Evolutionary conservation across 2,888 invertebrate genomes (phyloP).

Genomic region (Mythimna loreyi): DNA sequence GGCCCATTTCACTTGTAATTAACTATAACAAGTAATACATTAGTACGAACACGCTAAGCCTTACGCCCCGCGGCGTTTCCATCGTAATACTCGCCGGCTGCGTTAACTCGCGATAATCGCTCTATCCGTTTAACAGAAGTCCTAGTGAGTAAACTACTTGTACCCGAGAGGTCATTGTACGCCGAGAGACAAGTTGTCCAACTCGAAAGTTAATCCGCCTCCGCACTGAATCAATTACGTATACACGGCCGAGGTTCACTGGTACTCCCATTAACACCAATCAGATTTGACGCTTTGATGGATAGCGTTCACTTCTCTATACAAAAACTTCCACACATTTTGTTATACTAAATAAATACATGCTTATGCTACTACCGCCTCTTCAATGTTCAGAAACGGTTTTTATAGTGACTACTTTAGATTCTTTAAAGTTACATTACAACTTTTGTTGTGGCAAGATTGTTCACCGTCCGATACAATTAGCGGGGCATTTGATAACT

Average conservation of each 20-base stretch:
- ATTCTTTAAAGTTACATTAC: conserved; percentile 42
- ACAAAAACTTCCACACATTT: conserved; percentile 76
- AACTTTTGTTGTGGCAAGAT: conserved; percentile 50
- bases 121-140: conserved; percentile 87
- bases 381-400: conserved; percentile 45
- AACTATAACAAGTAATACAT: conserved; percentile 63
- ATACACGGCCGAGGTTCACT: conserved; percentile 72
- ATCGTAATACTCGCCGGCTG: conserved; percentile 70
- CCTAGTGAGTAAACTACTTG: conserved; percentile 78
- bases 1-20: conserved; percentile 63
- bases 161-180: conserved; percentile 80
- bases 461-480: conserved; percentile 48
- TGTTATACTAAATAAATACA: conserved; percentile 65
- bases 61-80: conserved; percentile 69
- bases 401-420: conserved; percentile 45
- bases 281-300: conserved; percentile 81
- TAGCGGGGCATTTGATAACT: conserved; percentile 49
- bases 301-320: conserved; percentile 73
- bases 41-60: conserved; percentile 69
- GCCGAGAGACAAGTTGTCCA: conserved; percentile 73
- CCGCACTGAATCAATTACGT: conserved; percentile 84
- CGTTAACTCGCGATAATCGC: conserved; percentile 79
- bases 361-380: conserved; percentile 41
- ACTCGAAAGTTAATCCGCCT: conserved; percentile 81
- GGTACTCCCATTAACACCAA: conserved; percentile 81